Evolutionary conservation across 2,113 vertebrate genomes (phyloP).

Genomic region (Pongo abelii): DNA sequence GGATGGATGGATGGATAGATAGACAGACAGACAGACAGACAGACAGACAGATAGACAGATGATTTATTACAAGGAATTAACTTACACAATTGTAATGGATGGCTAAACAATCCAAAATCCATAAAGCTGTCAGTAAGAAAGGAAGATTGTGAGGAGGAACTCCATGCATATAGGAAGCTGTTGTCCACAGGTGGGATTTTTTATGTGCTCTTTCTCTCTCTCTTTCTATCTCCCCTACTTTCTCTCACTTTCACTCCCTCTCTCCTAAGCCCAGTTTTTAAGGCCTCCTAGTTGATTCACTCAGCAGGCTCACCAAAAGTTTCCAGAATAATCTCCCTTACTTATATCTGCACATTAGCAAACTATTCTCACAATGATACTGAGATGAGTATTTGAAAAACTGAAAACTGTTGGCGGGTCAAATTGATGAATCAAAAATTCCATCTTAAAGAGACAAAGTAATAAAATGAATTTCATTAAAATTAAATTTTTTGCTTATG

Average conservation of each 20-base stretch:
- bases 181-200: neutral
- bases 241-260: neutral
- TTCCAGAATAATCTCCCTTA: neutral
- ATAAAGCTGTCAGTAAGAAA: neutral
- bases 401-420: neutral
- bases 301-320: neutral
- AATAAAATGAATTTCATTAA: neutral
- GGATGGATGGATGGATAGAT: neutral
- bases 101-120: neutral
- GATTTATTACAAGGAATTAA: neutral
- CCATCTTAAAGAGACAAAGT: neutral
- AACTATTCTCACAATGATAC: neutral
- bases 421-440: neutral
- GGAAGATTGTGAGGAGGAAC: neutral
- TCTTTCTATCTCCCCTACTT: neutral
- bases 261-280: neutral
- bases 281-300: neutral
- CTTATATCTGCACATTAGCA: neutral
- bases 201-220: too few relatives aligned
- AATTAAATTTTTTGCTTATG: too few relatives aligned
- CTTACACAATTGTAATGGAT: neutral
- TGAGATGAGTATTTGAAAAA: neutral
- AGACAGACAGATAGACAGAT: neutral
- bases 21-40: rapidly evolving
- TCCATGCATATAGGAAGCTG: too few relatives aligned